Base-by-base conservation (phyloP, 1,140 invertebrate genomes). In the Stenopsyche tienmushanensis region DNA sequence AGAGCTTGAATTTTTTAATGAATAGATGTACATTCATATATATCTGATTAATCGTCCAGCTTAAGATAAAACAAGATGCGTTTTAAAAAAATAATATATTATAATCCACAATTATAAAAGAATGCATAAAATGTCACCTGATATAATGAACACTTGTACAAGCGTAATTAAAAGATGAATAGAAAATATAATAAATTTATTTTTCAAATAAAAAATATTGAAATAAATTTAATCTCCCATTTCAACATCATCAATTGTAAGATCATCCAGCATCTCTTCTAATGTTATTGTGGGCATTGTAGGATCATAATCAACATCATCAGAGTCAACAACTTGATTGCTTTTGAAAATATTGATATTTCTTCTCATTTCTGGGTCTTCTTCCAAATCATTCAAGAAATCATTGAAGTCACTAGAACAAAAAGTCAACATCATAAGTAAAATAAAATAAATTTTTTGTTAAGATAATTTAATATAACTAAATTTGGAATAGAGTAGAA, bases 371-470 rank as follows among this genome's bases (percentile, higher is more conserved):
- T 86, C 85, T 18, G 86, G 86, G 80, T 99, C 96, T 80, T 99
- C 97, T 78, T 99, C 97, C 52, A 99, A 78, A 75, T 99, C 97
- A 72, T 99, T 93, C 76, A 99, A 83, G 80, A 99, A 99, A 71
- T 97, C 95, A 72, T 91, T 88, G 76, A 94, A 98, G 71, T 97
- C 95, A 69, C 91, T 93, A 75, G 42, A 83, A 78, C 72, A 71
- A 66, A 70, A 74, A 34, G 70, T 53, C 3, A 53, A 26, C 15
- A 26, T 20, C 29, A 26, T 26, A 2, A 49, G 24, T 20, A 7
- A 50, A 50, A 49, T 49, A 49, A n/a, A 18, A n/a, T 42, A 42
- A 42, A 15, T 2, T 42, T 7, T 42, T 9, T 17, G 18, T 15
- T 2, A 42, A 42, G 41, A 15, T 15, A 42, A 42, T 1, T 42